These are phyloP conservation scores for Drosophila navojoa DNA, from an alignment of 1,140 invertebrate genomes.

Conservation along the genomic window DNA sequence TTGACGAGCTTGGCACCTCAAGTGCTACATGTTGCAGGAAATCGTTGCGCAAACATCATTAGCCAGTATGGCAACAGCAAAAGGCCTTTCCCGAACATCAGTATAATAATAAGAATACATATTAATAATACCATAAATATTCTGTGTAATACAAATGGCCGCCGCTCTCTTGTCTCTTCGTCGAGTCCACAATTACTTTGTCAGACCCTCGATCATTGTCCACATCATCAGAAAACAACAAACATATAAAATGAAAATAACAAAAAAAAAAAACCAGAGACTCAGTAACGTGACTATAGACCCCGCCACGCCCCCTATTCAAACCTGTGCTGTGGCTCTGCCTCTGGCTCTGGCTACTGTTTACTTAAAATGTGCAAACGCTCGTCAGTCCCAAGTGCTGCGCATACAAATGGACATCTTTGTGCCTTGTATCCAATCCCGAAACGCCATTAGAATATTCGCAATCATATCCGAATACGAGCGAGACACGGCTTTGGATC, in stretches of 20 bases:
- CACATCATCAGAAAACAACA: slow-evolving; percentile 53
- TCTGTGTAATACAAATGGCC: slow-evolving; percentile 66
- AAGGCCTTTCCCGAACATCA: slow-evolving; percentile 9
- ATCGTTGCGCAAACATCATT: slow-evolving; percentile 46
- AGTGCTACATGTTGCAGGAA: slow-evolving; percentile 59
- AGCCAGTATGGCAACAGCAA: slow-evolving; percentile 3
- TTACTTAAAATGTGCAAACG: slow-evolving; percentile 51
- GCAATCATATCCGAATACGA: slow-evolving; percentile 2
- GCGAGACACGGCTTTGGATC: neutral
- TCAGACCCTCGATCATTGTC: slow-evolving; percentile 51
- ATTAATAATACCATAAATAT: slow-evolving; percentile 51
- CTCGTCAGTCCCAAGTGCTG: slow-evolving; percentile 30
- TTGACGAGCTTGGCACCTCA: slow-evolving; percentile 51
- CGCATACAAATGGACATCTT: slow-evolving; percentile 64
- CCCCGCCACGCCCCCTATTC: neutral
- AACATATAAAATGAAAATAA: neutral
- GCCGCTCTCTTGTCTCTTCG: slow-evolving; percentile 31
- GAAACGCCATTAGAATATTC: slow-evolving; percentile 65
- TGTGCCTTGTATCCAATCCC: slow-evolving; percentile 16
- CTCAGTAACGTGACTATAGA: slow-evolving; percentile 25
- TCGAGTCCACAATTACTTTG: slow-evolving; percentile 55
- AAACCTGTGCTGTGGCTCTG: neutral
- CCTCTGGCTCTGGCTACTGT: slow-evolving; percentile 29
- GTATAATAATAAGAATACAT: slow-evolving; percentile 49
- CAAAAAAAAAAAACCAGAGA: slow-evolving; percentile 11